A percentile compares a stretch with the other conserved stretches of the same genome.
Conservation (phyloP, 1,140 invertebrate species). For the Tetranychus cinnabarinus region DNA sequence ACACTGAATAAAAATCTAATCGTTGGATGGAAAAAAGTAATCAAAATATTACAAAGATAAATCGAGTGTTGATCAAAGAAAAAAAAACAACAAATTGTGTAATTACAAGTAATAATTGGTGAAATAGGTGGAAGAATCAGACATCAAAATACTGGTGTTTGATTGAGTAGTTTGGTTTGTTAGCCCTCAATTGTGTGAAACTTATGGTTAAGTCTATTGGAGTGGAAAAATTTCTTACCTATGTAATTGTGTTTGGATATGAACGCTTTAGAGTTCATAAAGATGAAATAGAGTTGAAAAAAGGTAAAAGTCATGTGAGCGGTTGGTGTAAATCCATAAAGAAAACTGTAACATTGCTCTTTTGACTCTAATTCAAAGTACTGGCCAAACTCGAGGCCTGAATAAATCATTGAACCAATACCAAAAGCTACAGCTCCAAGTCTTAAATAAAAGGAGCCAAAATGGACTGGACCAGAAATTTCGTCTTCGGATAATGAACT, state of each 20-base stretch:
- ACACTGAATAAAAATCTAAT: no score
- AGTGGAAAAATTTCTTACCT: conserved; percentile 1
- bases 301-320: conserved; percentile 78
- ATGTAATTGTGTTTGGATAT: conserved; percentile 8
- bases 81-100: no score
- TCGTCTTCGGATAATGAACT: background rate
- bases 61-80: no score
- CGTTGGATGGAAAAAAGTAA: no score
- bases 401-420: conserved; percentile 83
- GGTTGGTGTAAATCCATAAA: conserved; percentile 58
- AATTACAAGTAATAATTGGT: no score
- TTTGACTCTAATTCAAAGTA: conserved; percentile 67
- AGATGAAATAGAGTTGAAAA: conserved; percentile 88
- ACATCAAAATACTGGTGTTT: no score
- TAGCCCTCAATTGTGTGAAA: background rate
- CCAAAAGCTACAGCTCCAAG: conserved; percentile 85
- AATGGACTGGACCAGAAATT: conserved; percentile 18
- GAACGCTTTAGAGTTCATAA: conserved; percentile 44
- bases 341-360: conserved; percentile 59
- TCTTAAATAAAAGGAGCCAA: conserved; percentile 72
- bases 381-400: conserved; percentile 71
- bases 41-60: no score
- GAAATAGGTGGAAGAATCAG: no score
- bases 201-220: background rate
- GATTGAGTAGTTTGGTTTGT: no score